A percentile compares a stretch with the other conserved stretches of the same genome.
Evolutionary conservation across 2,113 vertebrate genomes (phyloP).

Genomic region (Lepus timidus): DNA sequence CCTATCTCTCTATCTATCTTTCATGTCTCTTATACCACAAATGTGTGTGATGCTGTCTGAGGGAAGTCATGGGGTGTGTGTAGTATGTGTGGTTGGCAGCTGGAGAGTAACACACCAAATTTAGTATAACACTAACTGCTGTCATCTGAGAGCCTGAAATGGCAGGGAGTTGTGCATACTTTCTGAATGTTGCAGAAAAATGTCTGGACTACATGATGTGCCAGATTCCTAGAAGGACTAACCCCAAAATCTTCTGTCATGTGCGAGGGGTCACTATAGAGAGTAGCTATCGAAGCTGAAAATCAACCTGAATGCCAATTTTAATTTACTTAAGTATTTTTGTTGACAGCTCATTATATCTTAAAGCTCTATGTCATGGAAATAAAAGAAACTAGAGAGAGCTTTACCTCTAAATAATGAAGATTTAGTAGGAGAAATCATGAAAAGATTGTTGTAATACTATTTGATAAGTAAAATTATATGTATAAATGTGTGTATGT

Average conservation of each 20-base stretch:
- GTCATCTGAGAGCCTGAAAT: neutral
- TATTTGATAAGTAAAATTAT: neutral
- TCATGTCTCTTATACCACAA: neutral
- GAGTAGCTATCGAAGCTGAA: neutral
- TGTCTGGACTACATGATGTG: neutral
- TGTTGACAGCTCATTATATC: neutral
- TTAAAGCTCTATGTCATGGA: neutral
- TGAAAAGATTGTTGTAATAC: neutral
- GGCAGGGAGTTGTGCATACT: neutral
- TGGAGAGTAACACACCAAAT: neutral
- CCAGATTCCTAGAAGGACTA: neutral
- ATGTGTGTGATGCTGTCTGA: neutral
- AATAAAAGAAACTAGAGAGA: neutral
- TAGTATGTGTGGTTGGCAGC: neutral
- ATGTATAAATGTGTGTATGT: no score
- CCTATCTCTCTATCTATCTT: no score
- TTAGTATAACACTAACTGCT: neutral
- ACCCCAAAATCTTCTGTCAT: neutral
- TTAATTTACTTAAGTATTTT: conserved; percentile 3
- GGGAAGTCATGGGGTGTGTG: accelerated
- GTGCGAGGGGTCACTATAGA: neutral
- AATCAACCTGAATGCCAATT: neutral
- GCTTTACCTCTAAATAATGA: neutral
- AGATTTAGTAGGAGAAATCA: neutral
- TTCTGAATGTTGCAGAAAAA: neutral